Evolutionary conservation across 2,888 invertebrate genomes (phyloP), one percentile per base, ranked within the genome.

Genomic region (Andrena marginata): DNA sequence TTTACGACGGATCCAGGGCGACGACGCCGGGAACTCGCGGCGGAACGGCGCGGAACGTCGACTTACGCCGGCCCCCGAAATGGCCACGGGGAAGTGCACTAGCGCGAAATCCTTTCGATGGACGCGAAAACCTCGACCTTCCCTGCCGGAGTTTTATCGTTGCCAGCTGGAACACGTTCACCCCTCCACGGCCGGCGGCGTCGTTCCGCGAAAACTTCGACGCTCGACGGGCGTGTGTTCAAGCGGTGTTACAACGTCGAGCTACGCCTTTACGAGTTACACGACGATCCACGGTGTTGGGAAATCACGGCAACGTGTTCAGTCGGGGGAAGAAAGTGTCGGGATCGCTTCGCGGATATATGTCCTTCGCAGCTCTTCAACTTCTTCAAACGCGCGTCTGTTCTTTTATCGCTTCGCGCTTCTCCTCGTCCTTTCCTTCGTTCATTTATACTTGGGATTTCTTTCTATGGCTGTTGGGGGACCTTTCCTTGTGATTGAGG

Each of bases 1-100:
- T 88, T 88, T 86, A 85, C 82, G 87, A 80, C 67, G 74, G 60
- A 77, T 75, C 62, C 68, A 42, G 51, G 77, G 48, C 54, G 84
- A 79, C 49, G 67, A 70, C 54, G 67, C 2, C 13, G 42, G 63
- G n/a, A 70, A 80, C 72, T 72, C 78, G 54, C 26, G 82, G 20
- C 65, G 76, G 67, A 65, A 85, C 72, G 56, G 56, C 20, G 8
- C 42, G 42, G 42, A 42, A 42, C 42, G 84, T 26, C 73, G 81
- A 23, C 70, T 54, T 54, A 81, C 65, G 31, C 10, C 54, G 16
- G 77, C 82, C 84, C 84, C 33, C 80, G 64, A 70, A 84, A 87
- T 78, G 77, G 87, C 51, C 49, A 51, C 64, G 64, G 13, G 26
- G 62, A 72, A 64, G 65, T 59, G 67, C 62, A 73, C 63, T 68